These are phyloP conservation scores for Pristionchus mayeri DNA, from an alignment of 2,888 invertebrate species.

Conservation along the genomic window DNA sequence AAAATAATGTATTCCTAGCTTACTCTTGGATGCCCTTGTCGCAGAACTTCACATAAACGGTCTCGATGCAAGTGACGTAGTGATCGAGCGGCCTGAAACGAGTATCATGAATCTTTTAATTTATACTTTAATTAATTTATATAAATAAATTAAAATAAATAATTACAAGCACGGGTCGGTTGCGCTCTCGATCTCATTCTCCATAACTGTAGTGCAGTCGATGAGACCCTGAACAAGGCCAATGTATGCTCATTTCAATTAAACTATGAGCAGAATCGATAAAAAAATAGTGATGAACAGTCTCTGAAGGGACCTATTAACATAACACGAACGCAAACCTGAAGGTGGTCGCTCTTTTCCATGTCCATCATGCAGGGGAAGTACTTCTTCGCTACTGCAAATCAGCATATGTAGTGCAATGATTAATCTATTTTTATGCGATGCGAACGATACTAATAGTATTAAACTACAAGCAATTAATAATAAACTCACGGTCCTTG, in stretches of 20 bases:
- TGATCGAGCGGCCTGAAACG: background rate
- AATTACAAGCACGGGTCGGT: background rate
- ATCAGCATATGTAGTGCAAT: too few relatives aligned
- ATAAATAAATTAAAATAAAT: background rate
- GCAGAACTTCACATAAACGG: background rate
- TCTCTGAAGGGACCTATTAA: too few relatives aligned
- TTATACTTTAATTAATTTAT: too few relatives aligned
- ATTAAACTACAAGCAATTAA: background rate
- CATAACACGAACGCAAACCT: too few relatives aligned
- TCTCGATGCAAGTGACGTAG: slow-evolving; percentile 10
- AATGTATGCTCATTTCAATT: too few relatives aligned
- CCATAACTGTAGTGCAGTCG: background rate
- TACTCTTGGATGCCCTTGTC: background rate
- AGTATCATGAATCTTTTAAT: too few relatives aligned
- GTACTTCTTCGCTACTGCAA: background rate
- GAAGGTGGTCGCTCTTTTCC: background rate
- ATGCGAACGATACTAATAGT: too few relatives aligned
- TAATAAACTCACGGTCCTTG: slow-evolving; percentile 3
- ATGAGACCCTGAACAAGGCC: background rate
- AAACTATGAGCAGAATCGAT: too few relatives aligned
- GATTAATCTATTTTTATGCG: too few relatives aligned
- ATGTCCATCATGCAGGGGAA: slow-evolving; percentile 25
- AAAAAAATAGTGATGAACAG: too few relatives aligned
- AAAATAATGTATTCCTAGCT: background rate
- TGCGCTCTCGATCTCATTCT: background rate